Evolutionary conservation across 2,888 invertebrate species (phyloP).

Genomic region (Caenorhabditis sp.): DNA sequence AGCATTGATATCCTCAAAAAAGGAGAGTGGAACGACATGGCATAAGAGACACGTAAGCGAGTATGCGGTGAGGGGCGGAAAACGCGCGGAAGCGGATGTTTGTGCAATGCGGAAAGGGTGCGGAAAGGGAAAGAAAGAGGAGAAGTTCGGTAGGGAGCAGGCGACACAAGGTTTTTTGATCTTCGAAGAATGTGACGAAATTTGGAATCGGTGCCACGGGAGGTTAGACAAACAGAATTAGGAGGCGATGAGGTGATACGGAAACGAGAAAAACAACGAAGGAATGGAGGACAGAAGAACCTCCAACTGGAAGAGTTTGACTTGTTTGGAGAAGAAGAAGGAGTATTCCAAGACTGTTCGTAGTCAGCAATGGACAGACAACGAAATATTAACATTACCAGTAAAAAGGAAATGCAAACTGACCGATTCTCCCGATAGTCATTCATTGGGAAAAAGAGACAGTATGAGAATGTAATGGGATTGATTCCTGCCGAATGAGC

Average conservation of each 20-base stretch:
- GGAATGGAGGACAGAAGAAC: too few species aligned
- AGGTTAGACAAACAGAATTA: conserved; percentile 7
- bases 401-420: neutral
- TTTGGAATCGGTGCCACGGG: neutral
- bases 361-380: too few species aligned
- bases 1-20: conserved; percentile 35
- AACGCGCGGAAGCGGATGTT: conserved; percentile 64
- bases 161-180: conserved; percentile 35
- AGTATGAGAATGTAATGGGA: conserved; percentile 22
- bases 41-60: conserved; percentile 18
- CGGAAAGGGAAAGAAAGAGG: conserved; percentile 16
- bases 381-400: too few species aligned
- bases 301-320: too few species aligned
- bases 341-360: too few species aligned
- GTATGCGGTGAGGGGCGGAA: conserved; percentile 9
- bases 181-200: conserved; percentile 36
- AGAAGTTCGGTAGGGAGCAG: conserved; percentile 17
- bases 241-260: neutral
- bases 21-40: neutral
- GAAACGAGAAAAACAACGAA: neutral
- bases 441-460: conserved; percentile 5
- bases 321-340: too few species aligned
- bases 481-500: neutral
- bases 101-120: conserved; percentile 41
- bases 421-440: neutral